Base-by-base conservation (phyloP, 1,140 invertebrate species). In the Globodera ellingtonae region DNA sequence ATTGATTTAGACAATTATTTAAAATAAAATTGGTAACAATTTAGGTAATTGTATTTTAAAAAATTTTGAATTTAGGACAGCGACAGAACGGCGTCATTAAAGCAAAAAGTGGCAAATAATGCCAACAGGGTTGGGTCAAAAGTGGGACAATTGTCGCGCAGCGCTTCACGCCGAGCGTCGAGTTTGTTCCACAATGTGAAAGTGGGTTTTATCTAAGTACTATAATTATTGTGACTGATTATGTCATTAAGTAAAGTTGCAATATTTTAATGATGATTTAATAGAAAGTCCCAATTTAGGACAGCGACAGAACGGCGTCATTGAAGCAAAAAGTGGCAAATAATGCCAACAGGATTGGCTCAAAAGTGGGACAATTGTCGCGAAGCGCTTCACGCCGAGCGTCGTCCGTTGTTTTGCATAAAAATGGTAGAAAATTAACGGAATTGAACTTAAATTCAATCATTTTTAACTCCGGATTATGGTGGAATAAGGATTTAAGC, bases 261-360 rank as follows among this genome's bases (percentile, higher is more conserved):
- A 35, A 35, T 1, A 35, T 35, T 35, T 35, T 35, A 35, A 35
- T 35, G 35, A 35, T 35, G 3, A 52, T 52, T 62, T 62, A 62
- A 62, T 18, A 15, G 15, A 62, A 62, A 15, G 13, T 62, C 4
- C 18, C 13, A 62, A 62, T 18, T 18, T 62, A 62, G 56, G 56
- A 62, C 56, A 62, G 56, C 56, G 56, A 62, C 56, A 62, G 56
- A 62, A 62, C 56, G 56, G 56, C 10, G 56, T 62, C 56, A 62
- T 62, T 62, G 21, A 62, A 62, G 56, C 56, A n/a, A 10, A 62
- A 18, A 62, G 18, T 10, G 56, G 13, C 56, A 18, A 18, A 62
- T 18, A 18, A 62, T 4, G 56, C 56, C 1, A 13, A 62, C 1
- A 13, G 6, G 21, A 18, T 18, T 6, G 13, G 56, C 0, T 62